These are phyloP conservation scores for Shargacucullia verbasci DNA, from an alignment of 2,888 invertebrate species.

Conservation along the genomic window DNA sequence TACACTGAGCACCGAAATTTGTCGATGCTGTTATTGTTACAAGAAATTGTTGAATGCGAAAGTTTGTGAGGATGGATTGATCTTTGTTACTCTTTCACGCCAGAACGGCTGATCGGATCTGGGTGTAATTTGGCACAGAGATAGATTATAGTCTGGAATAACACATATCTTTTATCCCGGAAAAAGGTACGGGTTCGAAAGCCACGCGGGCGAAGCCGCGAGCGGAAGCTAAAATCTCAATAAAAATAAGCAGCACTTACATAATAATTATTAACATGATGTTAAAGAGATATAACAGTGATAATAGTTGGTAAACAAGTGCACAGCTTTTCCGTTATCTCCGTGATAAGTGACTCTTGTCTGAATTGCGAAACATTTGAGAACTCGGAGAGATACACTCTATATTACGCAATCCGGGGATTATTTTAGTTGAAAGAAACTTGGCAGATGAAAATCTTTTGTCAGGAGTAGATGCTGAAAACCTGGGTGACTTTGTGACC, in stretches of 20 bases:
- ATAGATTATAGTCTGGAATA: too few species aligned
- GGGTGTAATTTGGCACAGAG: too few species aligned
- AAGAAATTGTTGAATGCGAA: neutral
- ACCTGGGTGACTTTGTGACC: too few species aligned
- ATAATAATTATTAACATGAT: constrained; percentile 21
- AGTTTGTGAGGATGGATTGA: too few species aligned
- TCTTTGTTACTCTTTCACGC: too few species aligned
- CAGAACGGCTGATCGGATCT: too few species aligned
- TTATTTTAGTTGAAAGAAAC: neutral
- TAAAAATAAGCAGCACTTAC: constrained; percentile 15
- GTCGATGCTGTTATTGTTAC: neutral
- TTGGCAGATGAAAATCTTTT: neutral
- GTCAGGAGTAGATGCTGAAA: too few species aligned
- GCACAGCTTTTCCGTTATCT: constrained; percentile 52
- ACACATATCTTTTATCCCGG: too few species aligned
- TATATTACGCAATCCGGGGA: neutral
- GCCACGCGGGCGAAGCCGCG: too few species aligned
- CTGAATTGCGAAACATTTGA: constrained; percentile 28
- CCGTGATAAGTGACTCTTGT: constrained; percentile 23
- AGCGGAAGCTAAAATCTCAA: neutral
- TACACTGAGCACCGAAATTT: too few species aligned
- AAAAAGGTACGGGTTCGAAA: too few species aligned
- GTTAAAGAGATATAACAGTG: constrained; percentile 22
- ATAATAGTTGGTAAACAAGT: constrained; percentile 43
- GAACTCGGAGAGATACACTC: too few species aligned